Evolutionary conservation across 2,113 vertebrate species (phyloP).

Genomic region (Myocastor coypus): DNA sequence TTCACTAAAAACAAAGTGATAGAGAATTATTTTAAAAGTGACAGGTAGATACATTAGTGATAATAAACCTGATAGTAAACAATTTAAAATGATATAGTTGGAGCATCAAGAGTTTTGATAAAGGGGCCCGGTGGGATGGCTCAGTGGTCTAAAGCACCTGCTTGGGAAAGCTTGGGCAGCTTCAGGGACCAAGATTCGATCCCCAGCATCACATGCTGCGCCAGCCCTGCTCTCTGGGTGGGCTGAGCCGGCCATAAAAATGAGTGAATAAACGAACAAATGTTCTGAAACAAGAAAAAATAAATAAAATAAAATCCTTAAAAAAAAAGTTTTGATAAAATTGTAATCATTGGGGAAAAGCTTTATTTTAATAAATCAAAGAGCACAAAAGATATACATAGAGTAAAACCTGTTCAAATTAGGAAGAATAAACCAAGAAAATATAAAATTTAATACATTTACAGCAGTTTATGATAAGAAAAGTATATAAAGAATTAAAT

Average conservation of each 20-base stretch:
- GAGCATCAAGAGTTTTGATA: neutral
- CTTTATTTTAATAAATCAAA: neutral
- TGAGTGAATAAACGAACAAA: too few relatives aligned
- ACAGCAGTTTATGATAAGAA: neutral
- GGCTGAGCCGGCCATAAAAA: too few relatives aligned
- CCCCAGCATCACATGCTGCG: too few relatives aligned
- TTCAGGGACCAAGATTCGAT: too few relatives aligned
- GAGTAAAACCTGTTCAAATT: neutral
- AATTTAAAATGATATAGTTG: conserved; percentile 23
- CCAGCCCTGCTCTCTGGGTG: too few relatives aligned
- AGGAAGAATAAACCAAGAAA: neutral
- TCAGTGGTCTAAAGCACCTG: too few relatives aligned
- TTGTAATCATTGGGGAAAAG: neutral
- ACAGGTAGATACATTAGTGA: neutral
- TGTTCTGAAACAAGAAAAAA: too few relatives aligned
- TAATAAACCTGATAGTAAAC: neutral
- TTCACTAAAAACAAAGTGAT: neutral
- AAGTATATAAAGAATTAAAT: neutral
- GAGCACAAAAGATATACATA: neutral
- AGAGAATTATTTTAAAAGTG: neutral
- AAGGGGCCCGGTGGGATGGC: too few relatives aligned
- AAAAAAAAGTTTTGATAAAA: neutral
- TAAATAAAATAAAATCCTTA: too few relatives aligned
- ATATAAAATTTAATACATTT: neutral
- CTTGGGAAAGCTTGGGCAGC: too few relatives aligned